A percentile compares a stretch with the other conserved stretches of the same genome.
Evolutionary conservation across 2,888 invertebrate species (phyloP).

Genomic region (Melolontha melolontha): DNA sequence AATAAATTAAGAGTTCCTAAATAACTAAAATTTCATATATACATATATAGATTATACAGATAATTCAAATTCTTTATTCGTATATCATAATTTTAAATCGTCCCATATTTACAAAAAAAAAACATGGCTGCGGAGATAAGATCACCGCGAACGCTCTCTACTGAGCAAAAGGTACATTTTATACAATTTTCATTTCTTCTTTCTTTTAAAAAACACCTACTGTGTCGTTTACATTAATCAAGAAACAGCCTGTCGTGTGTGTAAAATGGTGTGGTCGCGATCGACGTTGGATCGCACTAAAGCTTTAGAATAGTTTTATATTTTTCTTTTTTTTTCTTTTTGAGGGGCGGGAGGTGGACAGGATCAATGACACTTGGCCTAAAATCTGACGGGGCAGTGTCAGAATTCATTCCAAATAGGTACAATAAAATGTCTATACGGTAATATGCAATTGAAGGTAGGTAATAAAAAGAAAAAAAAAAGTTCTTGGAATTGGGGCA

Average conservation of each 20-base stretch:
- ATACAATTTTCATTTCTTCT: conserved; percentile 52
- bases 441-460: background rate
- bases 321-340: conserved; percentile 6
- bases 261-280: conserved; percentile 62
- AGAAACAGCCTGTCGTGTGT: conserved; percentile 66
- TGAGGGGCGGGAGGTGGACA: background rate
- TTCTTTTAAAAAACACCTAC: conserved; percentile 59
- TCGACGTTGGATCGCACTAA: conserved; percentile 60
- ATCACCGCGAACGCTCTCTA: conserved; percentile 31
- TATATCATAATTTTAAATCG: conserved; percentile 22
- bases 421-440: conserved; percentile 20
- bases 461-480: conserved; percentile 27
- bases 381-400: conserved; percentile 51
- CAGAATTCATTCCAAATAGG: conserved; percentile 43
- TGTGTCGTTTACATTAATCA: conserved; percentile 57
- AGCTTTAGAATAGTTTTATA: conserved; percentile 66
- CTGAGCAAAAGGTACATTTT: conserved; percentile 53
- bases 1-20: too few relatives aligned
- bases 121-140: conserved; percentile 50
- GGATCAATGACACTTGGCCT: conserved; percentile 45
- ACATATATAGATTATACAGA: too few relatives aligned
- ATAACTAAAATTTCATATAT: too few relatives aligned
- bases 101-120: conserved; percentile 43
- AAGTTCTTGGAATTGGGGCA: background rate
- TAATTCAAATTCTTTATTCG: background rate